A percentile compares a stretch with the other conserved stretches of the same genome.
Conservation (phyloP, 2,113 vertebrate species). For the Syngnathus scovelli region DNA sequence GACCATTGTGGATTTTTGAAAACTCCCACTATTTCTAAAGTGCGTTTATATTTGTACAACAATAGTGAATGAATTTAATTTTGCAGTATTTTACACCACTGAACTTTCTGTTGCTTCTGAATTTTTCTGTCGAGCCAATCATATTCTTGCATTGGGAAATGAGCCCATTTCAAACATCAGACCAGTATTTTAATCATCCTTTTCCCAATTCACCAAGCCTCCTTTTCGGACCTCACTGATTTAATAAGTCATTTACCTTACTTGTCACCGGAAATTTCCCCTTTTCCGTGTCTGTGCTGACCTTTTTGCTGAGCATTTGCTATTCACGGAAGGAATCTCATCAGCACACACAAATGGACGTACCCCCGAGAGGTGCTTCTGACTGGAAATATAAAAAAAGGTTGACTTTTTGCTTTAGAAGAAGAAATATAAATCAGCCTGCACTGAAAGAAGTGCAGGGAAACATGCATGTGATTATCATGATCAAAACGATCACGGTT, state of each 20-base stretch:
- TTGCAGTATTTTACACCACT: neutral
- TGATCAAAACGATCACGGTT: no score
- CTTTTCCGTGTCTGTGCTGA: no score
- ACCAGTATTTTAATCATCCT: constrained; percentile 18
- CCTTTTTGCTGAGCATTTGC: constrained; percentile 8
- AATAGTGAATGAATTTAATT: no score
- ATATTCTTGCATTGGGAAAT: neutral
- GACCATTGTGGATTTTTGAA: no score
- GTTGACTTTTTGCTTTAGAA: constrained; percentile 28
- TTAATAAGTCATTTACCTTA: constrained; percentile 41
- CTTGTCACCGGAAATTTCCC: no score
- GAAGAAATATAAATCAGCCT: constrained; percentile 10
- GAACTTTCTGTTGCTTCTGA: neutral
- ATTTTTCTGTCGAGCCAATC: neutral
- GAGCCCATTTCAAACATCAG: constrained; percentile 3
- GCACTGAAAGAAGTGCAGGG: constrained; percentile 7
- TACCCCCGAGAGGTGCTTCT: constrained; percentile 28
- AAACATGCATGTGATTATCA: constrained; percentile 2
- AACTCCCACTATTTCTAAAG: no score
- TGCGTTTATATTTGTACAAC: no score
- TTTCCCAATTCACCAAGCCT: constrained; percentile 3
- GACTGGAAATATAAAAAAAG: constrained; percentile 30
- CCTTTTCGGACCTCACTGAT: constrained; percentile 18
- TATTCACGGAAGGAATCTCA: constrained; percentile 56
- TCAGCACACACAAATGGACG: constrained; percentile 31